Percentiles rank a stretch among this genome's conserved stretches.
These are phyloP conservation scores for Poeciliopsis occidentalis DNA, from an alignment of 2,113 vertebrate species.

Conservation along the genomic window DNA sequence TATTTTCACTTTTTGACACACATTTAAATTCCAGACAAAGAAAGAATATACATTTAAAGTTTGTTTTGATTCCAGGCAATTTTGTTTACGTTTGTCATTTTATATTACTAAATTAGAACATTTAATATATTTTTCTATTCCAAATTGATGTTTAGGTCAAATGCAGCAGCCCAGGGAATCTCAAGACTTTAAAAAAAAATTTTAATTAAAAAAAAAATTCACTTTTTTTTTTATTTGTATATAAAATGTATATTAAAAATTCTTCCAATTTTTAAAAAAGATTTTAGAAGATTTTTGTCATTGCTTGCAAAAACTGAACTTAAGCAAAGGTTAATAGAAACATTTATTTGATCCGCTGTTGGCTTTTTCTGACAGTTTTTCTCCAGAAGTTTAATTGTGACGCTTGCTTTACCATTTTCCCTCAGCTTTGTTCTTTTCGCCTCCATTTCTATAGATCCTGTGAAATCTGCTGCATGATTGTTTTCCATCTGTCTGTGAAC, in stretches of 20 bases:
- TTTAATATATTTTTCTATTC: too few species aligned
- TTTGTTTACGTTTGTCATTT: too few species aligned
- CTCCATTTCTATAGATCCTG: background rate
- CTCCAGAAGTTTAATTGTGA: background rate
- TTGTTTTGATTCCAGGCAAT: too few species aligned
- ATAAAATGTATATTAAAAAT: background rate
- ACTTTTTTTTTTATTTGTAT: too few species aligned
- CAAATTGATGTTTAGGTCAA: too few species aligned
- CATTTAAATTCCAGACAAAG: too few species aligned
- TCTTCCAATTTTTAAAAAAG: background rate
- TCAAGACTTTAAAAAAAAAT: too few species aligned
- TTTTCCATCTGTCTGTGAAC: constrained; percentile 17
- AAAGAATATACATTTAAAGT: too few species aligned
- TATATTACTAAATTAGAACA: too few species aligned
- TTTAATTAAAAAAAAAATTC: too few species aligned
- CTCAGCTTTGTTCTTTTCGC: background rate
- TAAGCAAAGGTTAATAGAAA: background rate
- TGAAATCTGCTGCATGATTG: constrained; percentile 35
- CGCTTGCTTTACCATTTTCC: background rate
- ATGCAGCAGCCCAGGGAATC: too few species aligned
- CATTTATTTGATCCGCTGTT: background rate
- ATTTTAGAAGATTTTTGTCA: background rate
- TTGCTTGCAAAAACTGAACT: background rate
- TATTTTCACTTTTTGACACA: too few species aligned
- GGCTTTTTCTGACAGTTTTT: background rate